Conservation (phyloP, 2,888 invertebrate genomes). For the Sesamia inferens region DNA sequence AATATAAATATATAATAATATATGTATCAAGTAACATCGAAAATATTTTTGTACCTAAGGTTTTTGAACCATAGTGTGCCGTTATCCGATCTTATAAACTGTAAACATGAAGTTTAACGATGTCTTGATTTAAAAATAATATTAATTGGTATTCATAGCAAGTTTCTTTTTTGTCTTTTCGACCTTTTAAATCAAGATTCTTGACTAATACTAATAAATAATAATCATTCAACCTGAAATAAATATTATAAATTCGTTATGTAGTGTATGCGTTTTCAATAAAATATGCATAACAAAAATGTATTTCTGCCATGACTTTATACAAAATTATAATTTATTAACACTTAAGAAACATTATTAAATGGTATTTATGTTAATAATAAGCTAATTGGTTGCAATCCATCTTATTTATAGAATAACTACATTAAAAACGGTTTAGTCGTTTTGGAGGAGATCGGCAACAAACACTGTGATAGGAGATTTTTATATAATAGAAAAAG, state of each 20-base stretch:
- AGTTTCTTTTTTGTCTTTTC: not conserved
- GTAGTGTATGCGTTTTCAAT: not conserved
- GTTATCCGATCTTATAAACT: conserved; percentile 16
- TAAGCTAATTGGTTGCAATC: not conserved
- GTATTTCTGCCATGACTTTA: not conserved
- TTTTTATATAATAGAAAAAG: too few relatives aligned
- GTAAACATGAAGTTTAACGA: not conserved
- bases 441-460: too few relatives aligned
- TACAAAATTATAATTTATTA: not conserved
- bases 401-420: not conserved
- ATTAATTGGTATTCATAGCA: not conserved
- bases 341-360: not conserved
- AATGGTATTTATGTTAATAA: not conserved
- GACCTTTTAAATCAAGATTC: not conserved
- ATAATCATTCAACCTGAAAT: not conserved
- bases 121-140: not conserved
- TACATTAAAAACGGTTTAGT: too few relatives aligned
- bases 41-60: conserved; percentile 23
- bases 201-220: not conserved
- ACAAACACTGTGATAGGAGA: too few relatives aligned
- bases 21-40: conserved; percentile 5
- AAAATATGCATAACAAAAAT: not conserved
- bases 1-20: conserved; percentile 3
- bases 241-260: not conserved
- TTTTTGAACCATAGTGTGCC: conserved; percentile 51